phyloP scores from a whole-genome alignment of 2,888 invertebrate species.

The Masnerella sp. region DNA sequence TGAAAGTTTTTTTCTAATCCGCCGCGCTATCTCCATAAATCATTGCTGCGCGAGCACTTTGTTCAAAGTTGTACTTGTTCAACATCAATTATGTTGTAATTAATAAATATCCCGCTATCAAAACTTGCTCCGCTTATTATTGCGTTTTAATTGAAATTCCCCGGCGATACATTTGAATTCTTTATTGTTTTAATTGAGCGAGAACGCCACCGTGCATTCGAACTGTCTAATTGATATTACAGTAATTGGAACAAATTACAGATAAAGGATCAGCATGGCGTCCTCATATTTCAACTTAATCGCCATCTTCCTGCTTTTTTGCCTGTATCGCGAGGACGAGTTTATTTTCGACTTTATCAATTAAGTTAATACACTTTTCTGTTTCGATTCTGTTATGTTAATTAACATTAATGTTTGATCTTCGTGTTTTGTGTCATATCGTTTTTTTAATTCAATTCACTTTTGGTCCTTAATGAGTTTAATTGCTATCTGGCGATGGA shows the following conservation, averaged over 20 bases:
- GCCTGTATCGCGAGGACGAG: no score
- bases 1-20: constrained; percentile 20
- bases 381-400: no score
- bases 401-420: no score
- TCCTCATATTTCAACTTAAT: constrained; percentile 24
- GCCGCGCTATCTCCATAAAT: constrained; percentile 20
- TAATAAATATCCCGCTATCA: constrained; percentile 36
- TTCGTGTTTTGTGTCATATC: no score
- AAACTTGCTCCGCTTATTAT: constrained; percentile 11
- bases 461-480: no score
- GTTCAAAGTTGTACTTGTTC: constrained; percentile 18
- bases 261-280: constrained; percentile 34
- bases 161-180: constrained; percentile 9
- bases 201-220: no score
- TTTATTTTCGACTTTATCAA: no score
- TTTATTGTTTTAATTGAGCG: constrained; percentile 27
- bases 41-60: constrained; percentile 18
- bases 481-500: no score
- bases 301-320: constrained; percentile 15
- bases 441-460: no score
- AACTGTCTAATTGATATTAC: constrained; percentile 37
- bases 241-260: constrained; percentile 47
- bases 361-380: no score
- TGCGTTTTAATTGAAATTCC: constrained; percentile 29
- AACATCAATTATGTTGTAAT: constrained; percentile 35